These are phyloP conservation scores for Prionace glauca DNA, from an alignment of 2,797 vertebrate species.

Conservation along the genomic window DNA sequence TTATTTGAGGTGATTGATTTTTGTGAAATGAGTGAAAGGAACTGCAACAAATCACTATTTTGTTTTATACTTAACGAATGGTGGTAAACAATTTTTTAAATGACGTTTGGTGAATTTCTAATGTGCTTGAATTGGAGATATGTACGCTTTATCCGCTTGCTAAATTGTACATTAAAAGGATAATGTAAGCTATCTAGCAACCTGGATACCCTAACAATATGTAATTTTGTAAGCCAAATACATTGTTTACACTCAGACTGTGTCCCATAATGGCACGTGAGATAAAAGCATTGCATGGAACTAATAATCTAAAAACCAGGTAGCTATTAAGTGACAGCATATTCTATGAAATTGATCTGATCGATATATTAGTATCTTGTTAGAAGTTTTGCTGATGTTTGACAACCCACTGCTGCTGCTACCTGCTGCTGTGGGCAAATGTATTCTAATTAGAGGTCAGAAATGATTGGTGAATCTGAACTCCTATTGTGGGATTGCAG, in stretches of 20 bases:
- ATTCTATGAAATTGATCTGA: neutral
- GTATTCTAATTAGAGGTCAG: neutral
- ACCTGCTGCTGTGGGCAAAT: neutral
- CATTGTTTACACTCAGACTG: neutral
- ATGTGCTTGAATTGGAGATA: neutral
- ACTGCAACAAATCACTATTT: neutral
- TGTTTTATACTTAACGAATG: neutral
- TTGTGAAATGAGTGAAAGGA: neutral
- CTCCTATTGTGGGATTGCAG: neutral
- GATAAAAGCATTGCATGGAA: neutral
- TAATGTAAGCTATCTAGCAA: neutral
- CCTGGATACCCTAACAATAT: neutral
- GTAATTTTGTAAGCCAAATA: neutral
- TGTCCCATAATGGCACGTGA: neutral
- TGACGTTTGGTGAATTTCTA: neutral
- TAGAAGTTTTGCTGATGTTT: neutral
- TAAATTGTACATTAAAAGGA: neutral
- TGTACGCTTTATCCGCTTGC: no score
- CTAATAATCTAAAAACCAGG: neutral
- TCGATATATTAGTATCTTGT: neutral
- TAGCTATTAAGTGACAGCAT: neutral
- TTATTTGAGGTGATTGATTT: neutral
- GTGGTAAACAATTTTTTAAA: neutral
- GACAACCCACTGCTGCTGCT: neutral
- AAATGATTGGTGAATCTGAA: constrained; percentile 4